Evolutionary conservation across 2,113 vertebrate species (phyloP).

Genomic region (Plecotus auritus): DNA sequence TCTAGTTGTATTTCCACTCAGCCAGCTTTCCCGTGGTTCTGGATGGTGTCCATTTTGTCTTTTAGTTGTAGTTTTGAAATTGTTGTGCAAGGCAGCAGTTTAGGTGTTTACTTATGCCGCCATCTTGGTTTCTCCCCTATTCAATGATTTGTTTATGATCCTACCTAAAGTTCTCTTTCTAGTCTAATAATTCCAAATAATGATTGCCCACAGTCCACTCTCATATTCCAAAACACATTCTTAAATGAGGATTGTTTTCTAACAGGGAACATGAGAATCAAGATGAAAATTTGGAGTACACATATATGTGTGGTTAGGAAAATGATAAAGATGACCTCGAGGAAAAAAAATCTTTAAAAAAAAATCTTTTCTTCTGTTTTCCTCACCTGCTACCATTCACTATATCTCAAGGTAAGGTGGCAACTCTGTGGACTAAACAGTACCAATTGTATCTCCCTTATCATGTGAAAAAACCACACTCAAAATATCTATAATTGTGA

Average conservation of each 20-base stretch:
- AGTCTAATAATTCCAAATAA: neutral
- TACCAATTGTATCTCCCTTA: neutral
- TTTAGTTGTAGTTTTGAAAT: no score
- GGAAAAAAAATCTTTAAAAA: no score
- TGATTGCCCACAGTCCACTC: no score
- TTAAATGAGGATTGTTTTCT: neutral
- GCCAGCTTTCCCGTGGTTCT: no score
- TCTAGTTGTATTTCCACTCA: no score
- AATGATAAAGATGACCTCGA: neutral
- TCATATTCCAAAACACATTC: neutral
- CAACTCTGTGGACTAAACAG: neutral
- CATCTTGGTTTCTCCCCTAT: neutral
- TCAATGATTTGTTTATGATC: neutral
- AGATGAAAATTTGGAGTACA: neutral
- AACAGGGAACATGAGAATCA: neutral
- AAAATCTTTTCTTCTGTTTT: neutral
- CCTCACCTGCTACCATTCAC: neutral
- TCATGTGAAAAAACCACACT: constrained; percentile 19
- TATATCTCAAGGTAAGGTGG: neutral
- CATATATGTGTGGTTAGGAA: neutral
- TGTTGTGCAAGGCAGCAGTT: no score
- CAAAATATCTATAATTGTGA: constrained; percentile 51
- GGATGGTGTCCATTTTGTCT: no score
- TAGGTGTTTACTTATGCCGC: no score
- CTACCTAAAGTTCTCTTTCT: neutral